phyloP scores from a whole-genome alignment of 2,888 invertebrate genomes.

The Ischnus inquisitorius region DNA sequence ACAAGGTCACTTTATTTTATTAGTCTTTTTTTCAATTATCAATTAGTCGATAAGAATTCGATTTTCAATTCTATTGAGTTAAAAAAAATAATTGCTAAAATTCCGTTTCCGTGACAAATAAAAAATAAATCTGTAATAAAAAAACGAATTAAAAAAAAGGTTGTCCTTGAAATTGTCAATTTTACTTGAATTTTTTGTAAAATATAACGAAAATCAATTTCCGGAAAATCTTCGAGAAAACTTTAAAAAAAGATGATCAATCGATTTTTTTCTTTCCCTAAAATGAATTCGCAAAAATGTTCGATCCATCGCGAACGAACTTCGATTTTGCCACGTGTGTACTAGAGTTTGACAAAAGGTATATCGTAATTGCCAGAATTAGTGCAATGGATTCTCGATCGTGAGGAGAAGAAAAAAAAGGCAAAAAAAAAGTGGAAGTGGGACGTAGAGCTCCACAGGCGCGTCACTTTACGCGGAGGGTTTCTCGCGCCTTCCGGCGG shows the following conservation, averaged over 20 bases:
- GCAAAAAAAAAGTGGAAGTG: neutral
- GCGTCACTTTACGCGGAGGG: slow-evolving; percentile 54
- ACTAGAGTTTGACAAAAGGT: neutral
- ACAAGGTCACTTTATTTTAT: too few species aligned
- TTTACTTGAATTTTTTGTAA: neutral
- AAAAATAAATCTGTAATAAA: too few species aligned
- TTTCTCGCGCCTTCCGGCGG: slow-evolving; percentile 57
- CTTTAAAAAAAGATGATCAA: neutral
- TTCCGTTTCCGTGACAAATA: too few species aligned
- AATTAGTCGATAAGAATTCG: too few species aligned
- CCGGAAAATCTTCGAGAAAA: too few species aligned
- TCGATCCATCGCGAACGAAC: neutral
- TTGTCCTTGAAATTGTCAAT: neutral
- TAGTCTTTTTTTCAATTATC: too few species aligned
- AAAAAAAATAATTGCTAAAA: too few species aligned
- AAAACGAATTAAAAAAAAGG: too few species aligned
- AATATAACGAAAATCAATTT: too few species aligned
- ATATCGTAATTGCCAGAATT: neutral
- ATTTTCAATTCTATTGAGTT: too few species aligned
- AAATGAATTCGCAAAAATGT: neutral
- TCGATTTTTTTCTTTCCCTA: neutral
- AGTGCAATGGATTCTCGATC: slow-evolving; percentile 24
- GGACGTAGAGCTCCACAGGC: slow-evolving; percentile 8
- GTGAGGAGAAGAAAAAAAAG: neutral
- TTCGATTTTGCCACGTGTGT: neutral